Base-by-base conservation (phyloP, 1,140 invertebrate genomes). In the Anastrepha ludens region DNA sequence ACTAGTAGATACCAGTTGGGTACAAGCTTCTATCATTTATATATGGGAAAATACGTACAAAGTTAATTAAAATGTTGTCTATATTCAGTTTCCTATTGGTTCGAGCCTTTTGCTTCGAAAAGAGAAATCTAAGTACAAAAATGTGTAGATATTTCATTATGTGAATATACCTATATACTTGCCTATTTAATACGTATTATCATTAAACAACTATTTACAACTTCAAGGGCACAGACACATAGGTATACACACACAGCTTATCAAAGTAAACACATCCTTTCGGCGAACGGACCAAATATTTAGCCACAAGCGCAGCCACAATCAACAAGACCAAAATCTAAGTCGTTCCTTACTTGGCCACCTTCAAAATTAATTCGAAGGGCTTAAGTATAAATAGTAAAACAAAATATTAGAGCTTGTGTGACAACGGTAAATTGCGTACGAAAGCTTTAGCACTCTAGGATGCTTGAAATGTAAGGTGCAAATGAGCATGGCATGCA, bases 361-460 rank as follows among this genome's bases (percentile, higher is more conserved):
- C 67, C 67, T 74, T 9, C 41, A 47, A 74, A 74, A n/a, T 74
- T 74, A 74, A 74, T 44, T 17, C 41, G 67, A 47, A 74, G 39
- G 39, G 67, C 67, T 44, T 44, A 47, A 29, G 29, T 29, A 29
- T 29, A 55, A 74, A 41, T 74, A 74, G 67, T 39, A 44, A 17
- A 3, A 5, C 39, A 17, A 47, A 17, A 2, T 0, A 55, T 74
- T 3, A 39, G 39, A 39, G 8, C 29, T 1, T 11, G 41, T 9
- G 4, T 6, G 15, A 74, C 41, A 47, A 67, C 39, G 39, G 65
- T 67, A 29, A 67, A 15, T 74, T 74, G 55, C 55, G 7, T 8
- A 58, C 7, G 7, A 58, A 7, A 58, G 13, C 13, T 58, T 58
- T 0, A 58, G 29, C 29, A 29, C 29, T 29, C 29, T 29, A 29